A percentile compares a stretch with the other conserved stretches of the same genome.
These are phyloP conservation scores for Otus scops DNA, from an alignment of 2,797 vertebrate species.

Conservation along the genomic window DNA sequence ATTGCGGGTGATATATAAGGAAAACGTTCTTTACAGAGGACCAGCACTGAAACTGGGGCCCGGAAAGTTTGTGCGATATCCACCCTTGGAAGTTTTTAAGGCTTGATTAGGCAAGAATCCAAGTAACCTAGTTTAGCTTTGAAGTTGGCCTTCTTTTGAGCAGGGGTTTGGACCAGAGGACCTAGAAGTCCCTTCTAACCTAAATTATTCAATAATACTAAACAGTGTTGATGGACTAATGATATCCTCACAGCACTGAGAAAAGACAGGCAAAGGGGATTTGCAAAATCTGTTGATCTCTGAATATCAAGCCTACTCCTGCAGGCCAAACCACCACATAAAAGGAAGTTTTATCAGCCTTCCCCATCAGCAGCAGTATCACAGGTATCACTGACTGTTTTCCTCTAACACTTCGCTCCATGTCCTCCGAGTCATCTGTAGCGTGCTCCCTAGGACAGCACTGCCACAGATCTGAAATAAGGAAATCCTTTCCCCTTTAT, in stretches of 20 bases:
- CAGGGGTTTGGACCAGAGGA: neutral
- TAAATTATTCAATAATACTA: neutral
- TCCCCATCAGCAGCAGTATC: neutral
- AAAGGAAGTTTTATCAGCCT: neutral
- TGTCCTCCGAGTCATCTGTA: accelerated
- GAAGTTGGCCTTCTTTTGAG: neutral
- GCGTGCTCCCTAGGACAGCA: neutral
- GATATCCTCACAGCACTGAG: neutral
- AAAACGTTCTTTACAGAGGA: neutral
- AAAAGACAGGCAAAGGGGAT: neutral
- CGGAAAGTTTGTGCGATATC: neutral
- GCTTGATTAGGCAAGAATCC: neutral
- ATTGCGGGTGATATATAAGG: neutral
- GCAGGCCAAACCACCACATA: neutral
- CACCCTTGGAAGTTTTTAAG: neutral
- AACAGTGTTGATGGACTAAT: neutral
- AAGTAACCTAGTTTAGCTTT: neutral
- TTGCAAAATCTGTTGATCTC: neutral
- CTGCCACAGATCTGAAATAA: neutral
- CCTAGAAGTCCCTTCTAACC: neutral
- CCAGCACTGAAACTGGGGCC: neutral
- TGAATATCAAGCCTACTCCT: neutral
- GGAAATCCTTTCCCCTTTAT: neutral
- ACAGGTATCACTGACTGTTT: neutral
- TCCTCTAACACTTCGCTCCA: neutral